Conservation (phyloP, 35 echinoderm and acorn worm species). For the Patiria miniata region DNA sequence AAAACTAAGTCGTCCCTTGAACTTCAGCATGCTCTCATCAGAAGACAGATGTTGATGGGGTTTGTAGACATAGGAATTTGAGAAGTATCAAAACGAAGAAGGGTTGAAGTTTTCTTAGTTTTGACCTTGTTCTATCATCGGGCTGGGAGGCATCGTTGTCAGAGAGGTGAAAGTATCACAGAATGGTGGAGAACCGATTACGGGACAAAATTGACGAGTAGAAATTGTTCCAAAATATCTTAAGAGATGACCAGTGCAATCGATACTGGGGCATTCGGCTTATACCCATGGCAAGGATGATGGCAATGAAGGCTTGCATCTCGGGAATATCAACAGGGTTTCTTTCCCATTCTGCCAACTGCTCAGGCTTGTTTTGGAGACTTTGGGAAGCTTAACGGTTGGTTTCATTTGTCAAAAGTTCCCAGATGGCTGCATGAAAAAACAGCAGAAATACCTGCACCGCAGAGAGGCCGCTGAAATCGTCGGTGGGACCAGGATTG, state of each 20-base stretch:
- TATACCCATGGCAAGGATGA: slow-evolving; percentile 15
- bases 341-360: background rate
- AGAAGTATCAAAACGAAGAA: background rate
- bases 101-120: background rate
- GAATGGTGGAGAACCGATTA: background rate
- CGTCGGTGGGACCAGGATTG: background rate
- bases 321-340: background rate
- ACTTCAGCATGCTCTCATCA: slow-evolving; percentile 1
- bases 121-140: background rate
- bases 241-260: background rate
- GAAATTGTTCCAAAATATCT: background rate
- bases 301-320: slow-evolving; percentile 2
- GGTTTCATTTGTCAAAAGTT: background rate
- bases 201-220: background rate
- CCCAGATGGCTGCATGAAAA: background rate
- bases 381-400: slow-evolving; percentile 4
- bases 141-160: background rate
- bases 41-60: background rate
- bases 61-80: background rate
- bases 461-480: background rate
- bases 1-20: slow-evolving; percentile 2
- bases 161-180: background rate
- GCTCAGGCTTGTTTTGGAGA: background rate
- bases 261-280: background rate
- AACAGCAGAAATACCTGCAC: background rate